Evolutionary conservation across 2,113 vertebrate genomes (phyloP).

Genomic region (Ochotona curzoniae): DNA sequence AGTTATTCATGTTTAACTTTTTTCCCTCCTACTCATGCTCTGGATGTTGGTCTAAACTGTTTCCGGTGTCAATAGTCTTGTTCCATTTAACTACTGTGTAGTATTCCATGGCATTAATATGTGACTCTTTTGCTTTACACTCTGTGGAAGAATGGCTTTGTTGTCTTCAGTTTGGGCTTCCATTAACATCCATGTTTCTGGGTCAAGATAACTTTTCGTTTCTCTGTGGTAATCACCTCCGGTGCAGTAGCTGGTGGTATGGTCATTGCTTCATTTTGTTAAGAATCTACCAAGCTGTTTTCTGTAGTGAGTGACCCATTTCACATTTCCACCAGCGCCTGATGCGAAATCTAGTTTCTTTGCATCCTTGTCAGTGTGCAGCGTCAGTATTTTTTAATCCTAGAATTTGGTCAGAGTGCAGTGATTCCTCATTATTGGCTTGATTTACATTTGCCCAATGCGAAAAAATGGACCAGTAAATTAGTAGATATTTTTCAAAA

Average conservation of each 20-base stretch:
- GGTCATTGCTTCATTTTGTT: neutral
- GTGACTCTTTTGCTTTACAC: neutral
- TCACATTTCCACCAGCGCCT: neutral
- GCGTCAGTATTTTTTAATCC: neutral
- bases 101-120: neutral
- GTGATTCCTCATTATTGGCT: neutral
- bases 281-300: neutral
- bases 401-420: neutral
- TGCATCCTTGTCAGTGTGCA: neutral
- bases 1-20: neutral
- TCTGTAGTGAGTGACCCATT: neutral
- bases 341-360: neutral
- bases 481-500: too few species aligned
- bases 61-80: neutral
- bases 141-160: neutral
- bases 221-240: neutral
- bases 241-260: neutral
- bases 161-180: neutral
- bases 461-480: too few species aligned
- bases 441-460: neutral
- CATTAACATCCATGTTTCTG: neutral
- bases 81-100: neutral
- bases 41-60: neutral
- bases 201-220: neutral
- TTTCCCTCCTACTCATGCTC: neutral